Base-by-base conservation (phyloP, 2,888 invertebrate species). In the Euphydryas editha region DNA sequence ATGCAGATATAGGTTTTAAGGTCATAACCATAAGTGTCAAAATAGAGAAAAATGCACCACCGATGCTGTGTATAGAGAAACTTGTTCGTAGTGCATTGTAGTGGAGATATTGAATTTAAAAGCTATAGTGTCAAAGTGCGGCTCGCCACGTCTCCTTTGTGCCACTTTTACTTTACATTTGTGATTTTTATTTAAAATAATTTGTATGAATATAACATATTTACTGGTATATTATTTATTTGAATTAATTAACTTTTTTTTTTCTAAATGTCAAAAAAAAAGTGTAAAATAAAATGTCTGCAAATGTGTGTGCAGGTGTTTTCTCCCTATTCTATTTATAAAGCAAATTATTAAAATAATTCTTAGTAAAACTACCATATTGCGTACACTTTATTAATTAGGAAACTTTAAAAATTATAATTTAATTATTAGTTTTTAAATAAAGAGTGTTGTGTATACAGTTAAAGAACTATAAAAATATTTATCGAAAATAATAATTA, bases 1-100 rank as follows among this genome's bases (percentile, higher is more conserved):
- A 36, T 42, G 47, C 62, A 49, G 49, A 57, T 64, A 54, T 64
- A n/a, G 58, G 51, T 51, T 44, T 64, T 64, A 51, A 58, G 39
- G 30, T 20, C 36, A n/a, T 59, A 58, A 64, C 58, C 47, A 59
- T 59, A 64, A 13, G 63, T 44, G 63, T 54, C 51, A 64, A 46
- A 64, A 24, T 64, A 44, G 63, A 54, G 44, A 30, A 64, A 54
- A 39, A 57, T 54, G 36, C 13, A 24, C 36, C 17, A 36, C 21
- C 30, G 54, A 54, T 54, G 54, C 54, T 17, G 10, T 36, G 44
- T 58, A 51, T 42, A 36, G 18, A 24, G 54, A 54, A 54, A 54
- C 36, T 54, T 54, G 51, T 44, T 64, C 30, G 13, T 2, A 20
- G 36, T 39, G 51, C 17, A 58, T 49, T 59, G 63, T 44, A 37